Evolutionary conservation across 1,140 invertebrate species (phyloP).

Genomic region (Heliconius himera): DNA sequence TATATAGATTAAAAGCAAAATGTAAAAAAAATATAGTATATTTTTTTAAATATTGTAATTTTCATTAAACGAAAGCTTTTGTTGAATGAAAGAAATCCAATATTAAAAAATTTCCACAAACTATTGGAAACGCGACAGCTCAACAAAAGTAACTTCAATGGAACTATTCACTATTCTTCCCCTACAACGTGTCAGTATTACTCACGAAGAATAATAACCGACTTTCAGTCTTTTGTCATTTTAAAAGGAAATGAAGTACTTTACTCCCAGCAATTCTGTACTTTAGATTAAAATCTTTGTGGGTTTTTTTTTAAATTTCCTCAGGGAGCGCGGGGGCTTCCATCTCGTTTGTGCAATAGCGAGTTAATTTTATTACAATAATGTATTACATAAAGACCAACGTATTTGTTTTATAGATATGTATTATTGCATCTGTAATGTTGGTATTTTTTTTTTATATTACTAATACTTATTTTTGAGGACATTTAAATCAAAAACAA

Average conservation of each 20-base stretch:
- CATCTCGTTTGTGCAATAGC: neutral
- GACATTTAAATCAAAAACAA: no score
- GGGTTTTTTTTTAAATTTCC: slow-evolving; percentile 24
- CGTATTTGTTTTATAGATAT: neutral
- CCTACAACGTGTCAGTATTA: slow-evolving; percentile 22
- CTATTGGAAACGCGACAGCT: slow-evolving; percentile 1
- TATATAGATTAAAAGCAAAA: neutral
- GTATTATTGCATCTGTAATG: no score
- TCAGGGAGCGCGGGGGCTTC: slow-evolving; percentile 1
- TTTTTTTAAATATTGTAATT: no score
- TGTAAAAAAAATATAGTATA: neutral
- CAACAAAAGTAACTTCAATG: neutral
- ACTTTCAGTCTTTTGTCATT: slow-evolving; percentile 24
- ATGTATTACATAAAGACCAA: neutral
- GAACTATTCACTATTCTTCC: neutral
- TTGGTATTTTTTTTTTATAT: no score
- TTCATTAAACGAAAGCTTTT: neutral
- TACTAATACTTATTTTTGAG: no score
- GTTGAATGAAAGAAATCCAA: neutral
- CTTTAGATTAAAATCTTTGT: slow-evolving; percentile 29
- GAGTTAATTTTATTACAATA: neutral
- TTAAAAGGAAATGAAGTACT: slow-evolving; percentile 23
- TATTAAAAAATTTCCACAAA: neutral
- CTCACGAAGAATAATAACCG: slow-evolving; percentile 19
- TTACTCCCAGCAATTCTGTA: slow-evolving; percentile 19